These are phyloP conservation scores for Nothoprocta perdicaria DNA, from an alignment of 2,113 vertebrate species.

Conservation along the genomic window DNA sequence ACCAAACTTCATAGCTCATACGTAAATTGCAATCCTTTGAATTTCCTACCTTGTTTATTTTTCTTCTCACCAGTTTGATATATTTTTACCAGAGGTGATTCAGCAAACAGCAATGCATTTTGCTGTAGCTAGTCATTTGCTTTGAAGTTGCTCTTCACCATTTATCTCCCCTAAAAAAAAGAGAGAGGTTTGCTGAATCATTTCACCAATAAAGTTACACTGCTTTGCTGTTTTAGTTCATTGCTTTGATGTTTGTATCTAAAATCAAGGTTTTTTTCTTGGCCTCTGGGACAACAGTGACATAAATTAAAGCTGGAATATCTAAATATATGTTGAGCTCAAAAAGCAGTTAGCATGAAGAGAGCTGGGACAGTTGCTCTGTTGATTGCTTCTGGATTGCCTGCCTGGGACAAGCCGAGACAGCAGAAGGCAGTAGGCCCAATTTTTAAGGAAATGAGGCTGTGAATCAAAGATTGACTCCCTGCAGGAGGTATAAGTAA, in stretches of 20 bases:
- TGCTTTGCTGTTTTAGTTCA: background rate
- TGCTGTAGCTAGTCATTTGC: background rate
- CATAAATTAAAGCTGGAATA: constrained; percentile 6
- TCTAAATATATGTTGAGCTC: background rate
- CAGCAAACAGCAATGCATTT: background rate
- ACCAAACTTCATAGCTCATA: background rate
- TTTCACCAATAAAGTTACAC: background rate
- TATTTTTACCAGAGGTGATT: background rate
- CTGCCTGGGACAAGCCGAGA: background rate
- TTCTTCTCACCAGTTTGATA: background rate
- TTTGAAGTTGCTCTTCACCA: background rate
- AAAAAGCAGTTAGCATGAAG: background rate
- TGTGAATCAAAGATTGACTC: constrained; percentile 39
- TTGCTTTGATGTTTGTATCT: background rate
- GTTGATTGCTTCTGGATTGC: background rate
- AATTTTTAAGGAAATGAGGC: constrained; percentile 48
- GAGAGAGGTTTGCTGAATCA: too few species aligned
- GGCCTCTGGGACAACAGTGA: background rate
- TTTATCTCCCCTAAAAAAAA: background rate
- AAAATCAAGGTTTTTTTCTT: constrained; percentile 9
- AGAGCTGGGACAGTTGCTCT: background rate
- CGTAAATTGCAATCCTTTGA: background rate
- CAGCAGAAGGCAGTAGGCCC: background rate
- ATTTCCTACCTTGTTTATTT: background rate
- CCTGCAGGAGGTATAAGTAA: constrained; percentile 42